phyloP scores from a whole-genome alignment of 2,797 vertebrate species.

The Rhabdophis nuchalis region DNA sequence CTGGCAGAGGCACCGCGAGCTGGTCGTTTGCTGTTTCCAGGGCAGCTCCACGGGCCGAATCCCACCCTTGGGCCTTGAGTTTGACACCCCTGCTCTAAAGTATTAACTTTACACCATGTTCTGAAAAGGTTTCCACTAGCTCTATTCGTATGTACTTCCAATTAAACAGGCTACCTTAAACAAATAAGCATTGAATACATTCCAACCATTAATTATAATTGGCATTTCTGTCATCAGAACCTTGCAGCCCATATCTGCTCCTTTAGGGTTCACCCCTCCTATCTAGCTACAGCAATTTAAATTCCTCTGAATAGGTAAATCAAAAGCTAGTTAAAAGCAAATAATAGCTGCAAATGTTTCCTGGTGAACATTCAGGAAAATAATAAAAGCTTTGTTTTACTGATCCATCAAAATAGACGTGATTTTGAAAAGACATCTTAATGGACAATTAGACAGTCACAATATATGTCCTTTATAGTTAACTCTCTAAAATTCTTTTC shows the following conservation, averaged over 20 bases:
- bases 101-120: not conserved
- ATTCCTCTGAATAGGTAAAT: not conserved
- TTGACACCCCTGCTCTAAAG: too few relatives aligned
- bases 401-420: not conserved
- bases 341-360: not conserved
- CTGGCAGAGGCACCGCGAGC: too few relatives aligned
- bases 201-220: not conserved
- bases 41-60: too few relatives aligned
- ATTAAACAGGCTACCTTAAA: not conserved
- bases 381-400: not conserved
- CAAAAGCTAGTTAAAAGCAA: not conserved
- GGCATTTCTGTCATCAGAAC: not conserved
- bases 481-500: constrained; percentile 10
- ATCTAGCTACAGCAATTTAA: not conserved
- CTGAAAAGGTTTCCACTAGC: not conserved
- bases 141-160: not conserved
- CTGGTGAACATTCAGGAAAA: not conserved
- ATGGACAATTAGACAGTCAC: not conserved
- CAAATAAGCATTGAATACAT: not conserved
- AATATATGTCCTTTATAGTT: not conserved
- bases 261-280: not conserved
- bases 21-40: too few relatives aligned
- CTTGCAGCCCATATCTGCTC: not conserved
- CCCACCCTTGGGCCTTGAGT: too few relatives aligned
- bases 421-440: not conserved